Percentiles rank a stretch among this genome's conserved stretches.
Conservation (phyloP, 2,113 vertebrate genomes). For the Perca schrenkii region DNA sequence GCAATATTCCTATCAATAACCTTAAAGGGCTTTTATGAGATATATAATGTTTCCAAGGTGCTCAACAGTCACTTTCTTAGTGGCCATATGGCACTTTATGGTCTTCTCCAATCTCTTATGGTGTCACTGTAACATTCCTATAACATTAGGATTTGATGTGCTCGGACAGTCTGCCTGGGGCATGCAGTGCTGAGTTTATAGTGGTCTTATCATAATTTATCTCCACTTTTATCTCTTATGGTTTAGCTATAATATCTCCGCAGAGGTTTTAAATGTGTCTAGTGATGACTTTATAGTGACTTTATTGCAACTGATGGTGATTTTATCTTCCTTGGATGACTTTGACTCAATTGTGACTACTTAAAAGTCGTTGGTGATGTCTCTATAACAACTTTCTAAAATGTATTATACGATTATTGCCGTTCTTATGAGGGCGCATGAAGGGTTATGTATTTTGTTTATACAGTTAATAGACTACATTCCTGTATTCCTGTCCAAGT, state of each 20-base stretch:
- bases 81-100: conserved; percentile 35
- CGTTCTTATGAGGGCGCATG: background rate
- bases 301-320: conserved; percentile 15
- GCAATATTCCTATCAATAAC: conserved; percentile 5
- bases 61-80: conserved; percentile 3
- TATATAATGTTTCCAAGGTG: conserved; percentile 16
- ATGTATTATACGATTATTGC: background rate
- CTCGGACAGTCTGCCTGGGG: background rate
- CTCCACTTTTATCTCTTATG: conserved; percentile 2
- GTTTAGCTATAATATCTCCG: conserved; percentile 6
- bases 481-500: background rate
- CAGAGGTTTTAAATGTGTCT: conserved; percentile 18
- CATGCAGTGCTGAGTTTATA: conserved; percentile 36
- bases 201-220: conserved; percentile 23
- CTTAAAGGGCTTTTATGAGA: background rate
- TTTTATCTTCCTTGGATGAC: conserved; percentile 36
- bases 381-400: conserved; percentile 5
- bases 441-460: background rate
- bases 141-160: background rate
- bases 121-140: conserved; percentile 6
- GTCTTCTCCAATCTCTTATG: background rate
- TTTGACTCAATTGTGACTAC: conserved; percentile 26
- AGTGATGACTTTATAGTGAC: conserved; percentile 23
- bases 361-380: conserved; percentile 5
- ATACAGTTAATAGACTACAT: background rate